Conservation (phyloP, 2,888 invertebrate genomes). For the Dryocosmus kuriphilus region DNA sequence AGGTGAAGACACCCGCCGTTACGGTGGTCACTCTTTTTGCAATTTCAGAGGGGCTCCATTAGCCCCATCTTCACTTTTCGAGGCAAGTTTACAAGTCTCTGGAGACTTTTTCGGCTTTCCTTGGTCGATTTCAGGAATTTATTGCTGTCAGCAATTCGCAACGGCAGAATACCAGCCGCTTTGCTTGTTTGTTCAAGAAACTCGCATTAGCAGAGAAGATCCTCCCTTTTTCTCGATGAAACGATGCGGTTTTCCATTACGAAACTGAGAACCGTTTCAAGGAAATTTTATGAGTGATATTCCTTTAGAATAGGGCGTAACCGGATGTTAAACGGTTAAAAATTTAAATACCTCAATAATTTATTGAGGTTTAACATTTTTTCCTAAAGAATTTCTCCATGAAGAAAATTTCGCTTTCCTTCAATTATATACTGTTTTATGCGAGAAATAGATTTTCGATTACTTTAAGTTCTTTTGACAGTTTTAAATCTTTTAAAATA, state of each 20-base stretch:
- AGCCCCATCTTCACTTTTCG: conserved; percentile 9
- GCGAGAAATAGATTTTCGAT: too few species aligned
- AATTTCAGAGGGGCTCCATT: neutral
- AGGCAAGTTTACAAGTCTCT: conserved; percentile 12
- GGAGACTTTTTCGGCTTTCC: conserved; percentile 17
- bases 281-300: conserved; percentile 19
- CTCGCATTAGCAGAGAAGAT: conserved; percentile 10
- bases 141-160: conserved; percentile 29
- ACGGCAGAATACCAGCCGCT: conserved; percentile 34
- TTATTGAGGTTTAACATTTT: neutral
- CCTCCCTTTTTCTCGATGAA: conserved; percentile 15
- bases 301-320: conserved; percentile 12
- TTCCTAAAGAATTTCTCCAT: neutral
- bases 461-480: too few species aligned
- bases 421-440: too few species aligned
- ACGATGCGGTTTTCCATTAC: conserved; percentile 25
- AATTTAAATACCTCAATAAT: neutral
- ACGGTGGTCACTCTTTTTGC: neutral
- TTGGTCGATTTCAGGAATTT: conserved; percentile 38
- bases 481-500: too few species aligned
- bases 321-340: conserved; percentile 14
- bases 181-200: conserved; percentile 40
- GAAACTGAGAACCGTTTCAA: conserved; percentile 35
- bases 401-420: neutral
- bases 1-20: conserved; percentile 59